Evolutionary conservation across 2,797 vertebrate species (phyloP).

Genomic region (Rhinoraja longicauda): DNA sequence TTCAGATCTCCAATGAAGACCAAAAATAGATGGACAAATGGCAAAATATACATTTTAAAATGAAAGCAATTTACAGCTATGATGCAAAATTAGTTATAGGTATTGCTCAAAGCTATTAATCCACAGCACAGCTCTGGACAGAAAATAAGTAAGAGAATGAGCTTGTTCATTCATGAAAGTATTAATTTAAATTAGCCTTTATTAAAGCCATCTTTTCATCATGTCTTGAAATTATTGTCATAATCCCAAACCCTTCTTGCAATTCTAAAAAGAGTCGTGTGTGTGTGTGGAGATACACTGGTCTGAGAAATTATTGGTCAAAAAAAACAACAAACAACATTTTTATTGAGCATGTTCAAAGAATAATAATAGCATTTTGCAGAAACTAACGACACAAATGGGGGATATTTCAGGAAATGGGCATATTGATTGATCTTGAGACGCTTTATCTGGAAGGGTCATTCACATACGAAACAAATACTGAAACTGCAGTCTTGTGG

Average conservation of each 20-base stretch:
- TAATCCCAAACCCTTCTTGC: background rate
- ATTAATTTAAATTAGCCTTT: background rate
- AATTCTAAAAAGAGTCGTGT: background rate
- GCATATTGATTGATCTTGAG: background rate
- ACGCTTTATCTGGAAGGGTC: background rate
- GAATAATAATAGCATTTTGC: background rate
- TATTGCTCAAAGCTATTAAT: background rate
- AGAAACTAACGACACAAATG: background rate
- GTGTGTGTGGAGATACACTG: background rate
- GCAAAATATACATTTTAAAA: background rate
- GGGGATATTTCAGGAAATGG: background rate
- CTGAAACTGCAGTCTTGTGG: conserved; percentile 16
- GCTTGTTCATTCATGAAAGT: background rate
- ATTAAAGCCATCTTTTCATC: background rate
- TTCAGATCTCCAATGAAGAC: background rate
- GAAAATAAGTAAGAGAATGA: background rate
- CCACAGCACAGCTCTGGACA: background rate
- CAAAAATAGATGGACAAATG: background rate
- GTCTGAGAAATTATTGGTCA: background rate
- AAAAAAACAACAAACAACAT: background rate
- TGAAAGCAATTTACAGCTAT: background rate
- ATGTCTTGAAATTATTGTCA: background rate
- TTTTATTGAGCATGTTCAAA: conserved; percentile 22
- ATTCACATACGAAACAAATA: conserved; percentile 29
- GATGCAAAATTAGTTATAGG: background rate